A percentile compares a stretch with the other conserved stretches of the same genome.
These are phyloP conservation scores for Enteromius argenteus DNA, from an alignment of 2,797 vertebrate species.

Conservation along the genomic window DNA sequence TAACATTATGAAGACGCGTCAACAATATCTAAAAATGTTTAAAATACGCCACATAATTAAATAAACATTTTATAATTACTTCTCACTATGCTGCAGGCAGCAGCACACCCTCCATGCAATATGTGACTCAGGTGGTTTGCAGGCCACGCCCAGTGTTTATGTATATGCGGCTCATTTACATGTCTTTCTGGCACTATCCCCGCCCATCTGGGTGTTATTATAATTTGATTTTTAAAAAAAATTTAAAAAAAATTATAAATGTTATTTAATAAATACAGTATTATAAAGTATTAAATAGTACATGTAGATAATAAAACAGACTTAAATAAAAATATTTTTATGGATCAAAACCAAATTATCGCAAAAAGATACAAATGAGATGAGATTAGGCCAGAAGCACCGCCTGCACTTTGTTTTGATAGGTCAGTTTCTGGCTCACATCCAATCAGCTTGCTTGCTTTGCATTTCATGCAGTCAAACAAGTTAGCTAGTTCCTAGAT, in stretches of 20 bases:
- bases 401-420: slow-evolving; percentile 71
- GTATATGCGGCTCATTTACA: background rate
- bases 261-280: background rate
- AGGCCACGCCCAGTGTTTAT: slow-evolving; percentile 22
- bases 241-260: too few relatives aligned
- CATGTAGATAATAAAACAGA: background rate
- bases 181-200: background rate
- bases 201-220: background rate
- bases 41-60: background rate
- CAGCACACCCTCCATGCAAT: background rate
- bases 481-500: slow-evolving; percentile 28
- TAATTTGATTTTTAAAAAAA: background rate
- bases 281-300: background rate
- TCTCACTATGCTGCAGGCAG: background rate
- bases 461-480: slow-evolving; percentile 69
- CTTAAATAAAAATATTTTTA: background rate
- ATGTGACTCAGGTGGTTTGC: background rate
- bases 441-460: slow-evolving; percentile 69
- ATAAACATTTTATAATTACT: background rate
- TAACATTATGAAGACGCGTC: background rate
- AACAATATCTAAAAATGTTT: background rate
- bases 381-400: background rate
- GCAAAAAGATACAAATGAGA: slow-evolving; percentile 32
- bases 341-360: background rate
- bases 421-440: slow-evolving; percentile 54